A percentile compares a stretch with the other conserved stretches of the same genome.
phyloP scores from a whole-genome alignment of 2,113 vertebrate genomes.

The Aramus guarauna region DNA sequence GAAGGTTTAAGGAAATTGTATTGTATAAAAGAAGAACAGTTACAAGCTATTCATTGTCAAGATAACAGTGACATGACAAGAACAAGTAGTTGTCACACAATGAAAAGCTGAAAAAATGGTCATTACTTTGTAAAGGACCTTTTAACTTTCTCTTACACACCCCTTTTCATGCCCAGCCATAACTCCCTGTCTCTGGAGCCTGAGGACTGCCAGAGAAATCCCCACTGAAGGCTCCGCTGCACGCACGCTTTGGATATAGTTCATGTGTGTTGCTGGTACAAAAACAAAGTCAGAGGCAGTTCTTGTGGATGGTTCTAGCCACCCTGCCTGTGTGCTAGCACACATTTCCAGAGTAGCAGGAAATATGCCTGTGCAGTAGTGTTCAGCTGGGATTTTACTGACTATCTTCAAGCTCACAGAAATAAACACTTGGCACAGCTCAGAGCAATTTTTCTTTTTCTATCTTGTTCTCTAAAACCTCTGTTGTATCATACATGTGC shows the following conservation, averaged over 20 bases:
- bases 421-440: neutral
- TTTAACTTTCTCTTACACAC: neutral
- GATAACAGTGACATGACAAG: neutral
- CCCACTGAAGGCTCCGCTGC: neutral
- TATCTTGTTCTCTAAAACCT: neutral
- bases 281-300: neutral
- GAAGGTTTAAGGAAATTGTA: neutral
- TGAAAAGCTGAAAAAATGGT: neutral
- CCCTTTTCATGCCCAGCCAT: neutral
- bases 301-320: neutral
- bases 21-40: neutral
- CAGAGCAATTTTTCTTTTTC: neutral
- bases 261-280: fast-evolving
- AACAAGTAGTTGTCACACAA: neutral
- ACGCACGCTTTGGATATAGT: neutral
- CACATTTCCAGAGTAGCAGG: neutral
- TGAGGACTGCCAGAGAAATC: neutral
- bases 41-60: neutral
- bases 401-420: neutral
- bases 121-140: neutral
- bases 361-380: neutral
- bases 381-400: neutral
- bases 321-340: neutral
- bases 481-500: neutral
- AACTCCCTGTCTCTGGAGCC: neutral